Conservation (phyloP, 2,888 invertebrate genomes). For the Ectemnius continuus region DNA sequence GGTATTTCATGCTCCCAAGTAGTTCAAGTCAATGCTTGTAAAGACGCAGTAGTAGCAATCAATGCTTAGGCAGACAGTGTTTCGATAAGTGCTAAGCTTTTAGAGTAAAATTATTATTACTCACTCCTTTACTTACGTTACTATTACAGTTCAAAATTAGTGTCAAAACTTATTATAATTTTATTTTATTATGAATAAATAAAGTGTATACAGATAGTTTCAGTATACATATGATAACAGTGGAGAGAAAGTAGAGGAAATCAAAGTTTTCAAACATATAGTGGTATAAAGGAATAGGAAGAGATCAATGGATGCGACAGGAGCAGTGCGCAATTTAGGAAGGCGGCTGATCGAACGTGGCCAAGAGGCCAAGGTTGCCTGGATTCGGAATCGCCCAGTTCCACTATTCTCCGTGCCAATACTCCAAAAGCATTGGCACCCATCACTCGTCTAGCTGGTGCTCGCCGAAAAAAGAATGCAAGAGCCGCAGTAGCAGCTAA, state of each 20-base stretch:
- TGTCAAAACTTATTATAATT: no score
- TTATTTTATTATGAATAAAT: no score
- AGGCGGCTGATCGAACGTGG: conserved; percentile 38
- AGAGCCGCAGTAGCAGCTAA: conserved; percentile 16
- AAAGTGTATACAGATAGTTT: no score
- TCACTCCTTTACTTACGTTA: no score
- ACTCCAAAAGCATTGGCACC: conserved; percentile 14
- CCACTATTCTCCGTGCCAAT: conserved; percentile 34
- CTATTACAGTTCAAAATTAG: no score
- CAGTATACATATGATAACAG: no score
- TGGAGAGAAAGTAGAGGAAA: no score
- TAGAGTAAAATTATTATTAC: no score
- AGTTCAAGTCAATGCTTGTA: no score
- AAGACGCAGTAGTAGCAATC: background rate
- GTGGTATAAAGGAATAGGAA: background rate
- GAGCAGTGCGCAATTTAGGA: conserved; percentile 32
- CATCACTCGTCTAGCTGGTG: conserved; percentile 9
- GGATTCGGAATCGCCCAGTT: conserved; percentile 36
- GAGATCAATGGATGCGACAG: conserved; percentile 42
- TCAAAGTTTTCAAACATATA: no score
- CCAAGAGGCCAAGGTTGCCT: conserved; percentile 60
- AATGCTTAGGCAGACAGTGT: background rate
- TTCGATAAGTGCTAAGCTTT: no score
- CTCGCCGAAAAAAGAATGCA: conserved; percentile 35
- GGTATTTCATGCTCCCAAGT: no score